These are phyloP conservation scores for Dinothrombium tinctorium DNA, from an alignment of 1,140 invertebrate species.

Conservation along the genomic window DNA sequence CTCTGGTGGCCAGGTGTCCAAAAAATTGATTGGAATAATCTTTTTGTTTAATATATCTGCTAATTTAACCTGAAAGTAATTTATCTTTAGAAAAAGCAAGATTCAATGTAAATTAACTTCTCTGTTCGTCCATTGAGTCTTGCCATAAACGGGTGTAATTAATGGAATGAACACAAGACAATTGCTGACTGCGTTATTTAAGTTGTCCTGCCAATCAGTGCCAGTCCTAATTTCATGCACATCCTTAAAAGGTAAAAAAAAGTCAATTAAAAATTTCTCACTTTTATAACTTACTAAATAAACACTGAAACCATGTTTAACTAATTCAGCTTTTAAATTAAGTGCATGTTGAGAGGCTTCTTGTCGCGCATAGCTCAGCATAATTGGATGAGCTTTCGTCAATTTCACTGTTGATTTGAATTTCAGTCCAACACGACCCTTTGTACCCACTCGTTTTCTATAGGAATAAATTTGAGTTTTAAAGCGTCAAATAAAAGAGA, in stretches of 20 bases:
- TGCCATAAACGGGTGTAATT: constrained; percentile 24
- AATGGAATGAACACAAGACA: constrained; percentile 26
- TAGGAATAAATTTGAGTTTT: background rate
- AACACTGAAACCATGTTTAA: constrained; percentile 20
- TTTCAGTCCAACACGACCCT: background rate
- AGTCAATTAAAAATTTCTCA: background rate
- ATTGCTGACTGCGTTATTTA: constrained; percentile 25
- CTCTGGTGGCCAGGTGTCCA: constrained; percentile 23
- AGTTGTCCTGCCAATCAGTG: constrained; percentile 26
- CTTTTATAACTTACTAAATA: constrained; percentile 19
- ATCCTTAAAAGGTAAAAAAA: constrained; percentile 19
- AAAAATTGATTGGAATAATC: constrained; percentile 24
- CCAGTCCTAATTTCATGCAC: constrained; percentile 26
- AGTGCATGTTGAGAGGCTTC: constrained; percentile 24
- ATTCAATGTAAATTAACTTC: constrained; percentile 18
- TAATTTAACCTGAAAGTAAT: constrained; percentile 22
- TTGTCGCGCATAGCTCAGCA: constrained; percentile 25
- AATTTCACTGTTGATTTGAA: constrained; percentile 14
- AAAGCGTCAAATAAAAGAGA: constrained; percentile 10
- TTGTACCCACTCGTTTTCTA: constrained; percentile 11
- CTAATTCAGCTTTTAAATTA: constrained; percentile 21
- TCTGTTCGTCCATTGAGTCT: constrained; percentile 27
- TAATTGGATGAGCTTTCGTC: constrained; percentile 19
- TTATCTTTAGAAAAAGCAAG: background rate
- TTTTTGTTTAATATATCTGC: constrained; percentile 25